phyloP scores from a whole-genome alignment of 2,888 invertebrate species.

The Escarpia spicata region DNA sequence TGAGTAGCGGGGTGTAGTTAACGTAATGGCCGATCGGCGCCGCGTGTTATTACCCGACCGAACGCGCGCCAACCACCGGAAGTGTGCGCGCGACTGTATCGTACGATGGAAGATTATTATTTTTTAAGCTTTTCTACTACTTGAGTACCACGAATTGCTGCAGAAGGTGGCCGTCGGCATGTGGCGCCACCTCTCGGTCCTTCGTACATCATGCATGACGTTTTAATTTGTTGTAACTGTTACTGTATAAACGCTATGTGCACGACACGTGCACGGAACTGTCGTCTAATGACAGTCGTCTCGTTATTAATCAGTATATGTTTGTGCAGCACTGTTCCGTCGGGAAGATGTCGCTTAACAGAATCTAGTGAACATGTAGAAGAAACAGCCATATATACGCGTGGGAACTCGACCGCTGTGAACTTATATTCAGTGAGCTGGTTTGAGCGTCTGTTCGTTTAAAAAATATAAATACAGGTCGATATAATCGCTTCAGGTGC shows the following conservation, averaged over 20 bases:
- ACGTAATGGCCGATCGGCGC: neutral
- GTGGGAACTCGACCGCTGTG: neutral
- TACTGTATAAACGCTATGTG: no score
- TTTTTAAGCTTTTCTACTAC: constrained; percentile 16
- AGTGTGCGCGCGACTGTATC: neutral
- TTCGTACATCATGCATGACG: constrained; percentile 16
- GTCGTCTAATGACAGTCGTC: neutral
- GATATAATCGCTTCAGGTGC: neutral
- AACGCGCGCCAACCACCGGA: neutral
- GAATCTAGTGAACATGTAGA: constrained; percentile 4
- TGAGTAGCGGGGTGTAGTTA: neutral
- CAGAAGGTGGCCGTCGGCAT: neutral
- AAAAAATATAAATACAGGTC: neutral
- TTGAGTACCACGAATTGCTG: neutral
- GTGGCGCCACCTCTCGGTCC: neutral
- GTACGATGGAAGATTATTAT: constrained; percentile 16
- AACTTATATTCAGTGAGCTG: neutral
- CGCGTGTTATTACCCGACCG: neutral
- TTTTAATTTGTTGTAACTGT: neutral
- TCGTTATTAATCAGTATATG: neutral
- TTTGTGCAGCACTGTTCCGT: neutral
- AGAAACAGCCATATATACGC: neutral
- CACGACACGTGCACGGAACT: neutral
- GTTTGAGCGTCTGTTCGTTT: neutral
- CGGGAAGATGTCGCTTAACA: constrained; percentile 4